Conservation (phyloP, 2,113 vertebrate species). For the Dascyllus trimaculatus region DNA sequence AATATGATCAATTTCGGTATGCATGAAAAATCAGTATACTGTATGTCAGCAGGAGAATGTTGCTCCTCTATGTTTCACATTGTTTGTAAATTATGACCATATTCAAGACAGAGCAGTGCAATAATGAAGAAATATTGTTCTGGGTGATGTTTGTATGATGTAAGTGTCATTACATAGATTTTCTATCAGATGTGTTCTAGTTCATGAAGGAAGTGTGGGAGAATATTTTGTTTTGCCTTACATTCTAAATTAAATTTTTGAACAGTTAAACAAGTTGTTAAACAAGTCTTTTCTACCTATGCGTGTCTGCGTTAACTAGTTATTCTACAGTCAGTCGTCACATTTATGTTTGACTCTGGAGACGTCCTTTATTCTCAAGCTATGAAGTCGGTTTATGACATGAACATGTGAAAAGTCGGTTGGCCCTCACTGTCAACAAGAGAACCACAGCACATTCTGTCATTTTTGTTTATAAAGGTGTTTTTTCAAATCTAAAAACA, state of each 20-base stretch:
- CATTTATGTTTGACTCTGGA: too few species aligned
- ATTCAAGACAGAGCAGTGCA: not conserved
- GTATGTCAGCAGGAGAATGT: not conserved
- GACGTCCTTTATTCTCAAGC: too few species aligned
- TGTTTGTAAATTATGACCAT: not conserved
- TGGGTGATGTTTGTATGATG: not conserved
- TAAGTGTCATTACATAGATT: not conserved
- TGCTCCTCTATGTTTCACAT: not conserved
- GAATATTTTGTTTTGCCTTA: constrained; percentile 3
- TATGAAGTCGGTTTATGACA: too few species aligned
- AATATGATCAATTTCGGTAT: not conserved
- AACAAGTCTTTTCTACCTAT: not conserved
- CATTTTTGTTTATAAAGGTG: too few species aligned
- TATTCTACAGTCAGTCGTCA: too few species aligned
- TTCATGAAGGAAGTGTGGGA: not conserved
- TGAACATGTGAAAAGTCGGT: too few species aligned
- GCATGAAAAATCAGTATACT: not conserved
- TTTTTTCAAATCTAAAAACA: too few species aligned
- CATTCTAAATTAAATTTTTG: constrained; percentile 45
- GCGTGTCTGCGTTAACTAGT: not conserved
- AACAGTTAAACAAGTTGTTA: too few species aligned
- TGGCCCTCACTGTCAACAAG: too few species aligned
- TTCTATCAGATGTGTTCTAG: not conserved
- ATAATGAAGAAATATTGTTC: not conserved
- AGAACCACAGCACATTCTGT: too few species aligned